Evolutionary conservation across 2,888 invertebrate species (phyloP), one percentile per base, ranked within the genome.

Genomic region (Dicyrtoma fusca): DNA sequence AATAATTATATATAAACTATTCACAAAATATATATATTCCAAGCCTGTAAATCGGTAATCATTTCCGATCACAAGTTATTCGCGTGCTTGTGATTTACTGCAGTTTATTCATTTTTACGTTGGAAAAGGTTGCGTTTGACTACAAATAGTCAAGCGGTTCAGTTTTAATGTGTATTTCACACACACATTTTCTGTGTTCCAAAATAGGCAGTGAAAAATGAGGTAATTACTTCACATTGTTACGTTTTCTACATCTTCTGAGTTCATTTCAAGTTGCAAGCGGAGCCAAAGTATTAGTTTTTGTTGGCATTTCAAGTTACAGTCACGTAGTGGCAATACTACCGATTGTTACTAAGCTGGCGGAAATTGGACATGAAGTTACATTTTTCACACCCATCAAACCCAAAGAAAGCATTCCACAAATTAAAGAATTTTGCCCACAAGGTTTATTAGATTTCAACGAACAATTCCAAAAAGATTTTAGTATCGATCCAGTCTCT

Each of bases 331-430:
- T 61, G 42, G 61, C 61, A 11, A 14, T 61, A 4, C 61, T 34
- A 19, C 61, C 61, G 17, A 13, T 61, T n/a, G 61, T 42, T 5
- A 61, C 61, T 1, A 44, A 34, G 1, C 19, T 61, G 10, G 3
- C 61, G 3, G 61, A 61, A 11, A 44, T 13, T 10, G 61, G 61
- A 14, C 61, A 61, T 17, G 42, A 61, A 14, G 61, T 61, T 11
- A 61, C 61, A 4, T 34, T 61, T 17, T n/a, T 61, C 34, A 34
- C 61, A 4, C 61, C 61, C 11, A 34, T 61, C 44, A 61, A 61
- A 11, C 42, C 61, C 4, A 42, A 61, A 44, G 61, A 34, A n/a
- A 13, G 13, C 1, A 34, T 34, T 61, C 34, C 61, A 19, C 26
- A 61, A n/a, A 61, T 61, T 5, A 42, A 34, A 19, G 61, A 61